Evolutionary conservation across 2,113 vertebrate genomes (phyloP).

Genomic region (Onychorhynchus coronatus): DNA sequence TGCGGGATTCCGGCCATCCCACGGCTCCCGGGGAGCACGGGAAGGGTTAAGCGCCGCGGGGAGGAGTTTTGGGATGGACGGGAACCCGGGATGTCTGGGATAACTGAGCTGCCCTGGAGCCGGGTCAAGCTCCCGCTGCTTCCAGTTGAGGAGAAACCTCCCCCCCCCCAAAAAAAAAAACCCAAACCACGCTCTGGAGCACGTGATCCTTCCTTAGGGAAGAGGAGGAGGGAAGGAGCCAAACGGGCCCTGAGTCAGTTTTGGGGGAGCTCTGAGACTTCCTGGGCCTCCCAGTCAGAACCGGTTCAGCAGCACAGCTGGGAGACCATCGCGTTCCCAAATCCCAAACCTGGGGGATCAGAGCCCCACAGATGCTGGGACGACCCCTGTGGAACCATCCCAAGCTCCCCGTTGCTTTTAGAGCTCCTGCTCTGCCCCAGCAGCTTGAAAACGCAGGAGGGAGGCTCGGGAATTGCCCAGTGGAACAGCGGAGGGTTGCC

Average conservation of each 20-base stretch:
- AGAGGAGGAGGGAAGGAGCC: background rate
- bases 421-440: background rate
- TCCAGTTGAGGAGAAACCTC: background rate
- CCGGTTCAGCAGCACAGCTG: background rate
- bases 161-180: background rate
- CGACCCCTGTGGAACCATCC: background rate
- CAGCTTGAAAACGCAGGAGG: background rate
- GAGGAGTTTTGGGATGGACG: background rate
- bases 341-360: background rate
- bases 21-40: background rate
- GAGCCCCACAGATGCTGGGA: background rate
- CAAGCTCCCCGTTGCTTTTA: background rate
- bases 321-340: background rate
- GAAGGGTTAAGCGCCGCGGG: fast-evolving
- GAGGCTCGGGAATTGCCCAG: background rate
- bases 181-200: background rate
- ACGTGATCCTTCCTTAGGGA: background rate
- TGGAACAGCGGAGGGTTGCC: background rate
- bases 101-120: background rate
- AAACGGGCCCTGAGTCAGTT: background rate
- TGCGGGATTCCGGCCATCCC: background rate
- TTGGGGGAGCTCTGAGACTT: background rate
- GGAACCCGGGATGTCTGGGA: background rate
- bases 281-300: background rate
- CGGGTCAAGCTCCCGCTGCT: background rate